Conservation (phyloP, 1,140 invertebrate genomes). For the Drosophila saltans region DNA sequence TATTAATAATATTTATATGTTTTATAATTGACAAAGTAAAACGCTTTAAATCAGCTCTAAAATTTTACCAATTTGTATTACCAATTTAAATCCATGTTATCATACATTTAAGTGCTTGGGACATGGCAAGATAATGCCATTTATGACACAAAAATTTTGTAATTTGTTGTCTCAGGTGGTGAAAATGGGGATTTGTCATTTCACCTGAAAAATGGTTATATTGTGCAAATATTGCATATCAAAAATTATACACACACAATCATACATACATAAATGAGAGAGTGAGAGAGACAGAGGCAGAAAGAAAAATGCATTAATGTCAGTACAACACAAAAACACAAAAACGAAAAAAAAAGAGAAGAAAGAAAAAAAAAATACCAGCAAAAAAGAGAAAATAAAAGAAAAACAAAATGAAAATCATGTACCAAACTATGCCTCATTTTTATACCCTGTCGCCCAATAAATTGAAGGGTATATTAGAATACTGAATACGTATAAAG, state of each 20-base stretch:
- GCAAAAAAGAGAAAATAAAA: not conserved
- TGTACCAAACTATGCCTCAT: slow-evolving; percentile 7
- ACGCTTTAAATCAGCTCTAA: too few relatives aligned
- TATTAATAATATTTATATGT: not conserved
- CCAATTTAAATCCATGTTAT: too few relatives aligned
- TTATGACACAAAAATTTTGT: slow-evolving; percentile 1
- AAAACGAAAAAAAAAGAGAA: not conserved
- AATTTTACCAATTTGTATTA: too few relatives aligned
- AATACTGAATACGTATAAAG: too few relatives aligned
- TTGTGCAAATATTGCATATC: not conserved
- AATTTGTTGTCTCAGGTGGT: not conserved
- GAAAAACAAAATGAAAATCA: slow-evolving; percentile 7
- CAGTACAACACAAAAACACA: slow-evolving; percentile 5
- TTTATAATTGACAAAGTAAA: too few relatives aligned
- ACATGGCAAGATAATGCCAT: not conserved
- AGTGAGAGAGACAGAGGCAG: not conserved
- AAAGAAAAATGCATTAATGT: not conserved
- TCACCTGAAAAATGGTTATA: slow-evolving; percentile 2
- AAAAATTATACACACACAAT: not conserved
- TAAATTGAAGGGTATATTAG: not conserved
- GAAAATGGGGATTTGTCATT: not conserved
- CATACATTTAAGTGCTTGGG: not conserved
- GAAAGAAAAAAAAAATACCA: not conserved
- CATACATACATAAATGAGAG: slow-evolving; percentile 3
- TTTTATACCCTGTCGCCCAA: not conserved